A percentile compares a stretch with the other conserved stretches of the same genome.
Conservation (phyloP, 1,140 invertebrate genomes). For the Hycleus cichorii region DNA sequence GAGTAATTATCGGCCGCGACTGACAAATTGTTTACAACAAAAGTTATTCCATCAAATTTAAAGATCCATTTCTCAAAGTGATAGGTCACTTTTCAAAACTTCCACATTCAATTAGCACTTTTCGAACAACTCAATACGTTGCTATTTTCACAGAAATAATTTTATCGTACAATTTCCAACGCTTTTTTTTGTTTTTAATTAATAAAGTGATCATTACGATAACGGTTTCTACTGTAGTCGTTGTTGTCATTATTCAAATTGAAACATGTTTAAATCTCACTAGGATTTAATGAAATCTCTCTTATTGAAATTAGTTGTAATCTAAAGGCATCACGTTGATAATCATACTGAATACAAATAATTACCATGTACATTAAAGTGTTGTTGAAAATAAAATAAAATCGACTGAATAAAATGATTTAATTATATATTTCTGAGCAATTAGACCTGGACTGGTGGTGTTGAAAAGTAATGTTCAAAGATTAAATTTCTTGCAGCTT, state of each 20-base stretch:
- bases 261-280: constrained; percentile 9
- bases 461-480: constrained; percentile 13
- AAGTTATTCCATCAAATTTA: constrained; percentile 19
- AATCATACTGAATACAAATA: constrained; percentile 12
- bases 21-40: constrained; percentile 18
- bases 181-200: background rate
- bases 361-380: constrained; percentile 9
- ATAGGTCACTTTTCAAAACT: constrained; percentile 12
- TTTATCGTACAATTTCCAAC: background rate
- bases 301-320: constrained; percentile 10
- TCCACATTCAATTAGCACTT: background rate
- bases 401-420: constrained; percentile 5
- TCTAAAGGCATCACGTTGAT: constrained; percentile 6
- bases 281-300: constrained; percentile 2
- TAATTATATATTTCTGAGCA: constrained; percentile 18
- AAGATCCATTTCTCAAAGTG: constrained; percentile 9
- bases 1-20: constrained; percentile 7
- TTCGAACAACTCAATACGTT: background rate
- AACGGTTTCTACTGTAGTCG: background rate
- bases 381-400: constrained; percentile 2
- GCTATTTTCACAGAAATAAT: background rate
- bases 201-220: background rate
- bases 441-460: constrained; percentile 11
- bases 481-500: constrained; percentile 17
- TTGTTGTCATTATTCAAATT: background rate